These are phyloP conservation scores for Palaemon carinicauda DNA, from an alignment of 1,140 invertebrate species.

Conservation along the genomic window DNA sequence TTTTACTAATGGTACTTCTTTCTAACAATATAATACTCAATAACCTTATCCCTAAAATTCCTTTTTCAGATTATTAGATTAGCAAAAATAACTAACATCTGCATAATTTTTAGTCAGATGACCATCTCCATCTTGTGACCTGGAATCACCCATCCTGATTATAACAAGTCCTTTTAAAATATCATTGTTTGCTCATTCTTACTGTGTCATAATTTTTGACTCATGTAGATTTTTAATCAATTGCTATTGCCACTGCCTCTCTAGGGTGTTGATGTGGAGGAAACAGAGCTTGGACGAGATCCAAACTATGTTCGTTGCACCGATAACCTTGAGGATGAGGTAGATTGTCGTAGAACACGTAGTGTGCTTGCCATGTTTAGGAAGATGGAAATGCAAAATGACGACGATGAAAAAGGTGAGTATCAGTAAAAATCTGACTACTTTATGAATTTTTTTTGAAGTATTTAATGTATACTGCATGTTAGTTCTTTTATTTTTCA, in stretches of 20 bases:
- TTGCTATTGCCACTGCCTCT: neutral
- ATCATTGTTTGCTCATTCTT: neutral
- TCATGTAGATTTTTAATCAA: neutral
- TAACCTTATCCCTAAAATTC: neutral
- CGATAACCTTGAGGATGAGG: slow-evolving; percentile 70
- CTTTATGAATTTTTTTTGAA: no score
- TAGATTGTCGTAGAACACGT: slow-evolving; percentile 78
- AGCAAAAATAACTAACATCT: no score
- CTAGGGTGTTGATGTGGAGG: slow-evolving; percentile 61
- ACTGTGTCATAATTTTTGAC: neutral
- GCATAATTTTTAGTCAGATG: no score
- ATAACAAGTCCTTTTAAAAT: no score
- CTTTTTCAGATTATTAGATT: no score
- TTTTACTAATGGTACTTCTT: neutral
- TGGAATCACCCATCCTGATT: no score
- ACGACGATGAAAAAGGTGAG: slow-evolving; percentile 66
- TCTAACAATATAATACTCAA: neutral
- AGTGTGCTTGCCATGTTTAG: slow-evolving; percentile 87
- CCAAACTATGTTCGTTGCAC: slow-evolving; percentile 75
- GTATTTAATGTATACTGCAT: no score
- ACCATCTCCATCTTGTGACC: no score
- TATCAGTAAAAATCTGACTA: neutral
- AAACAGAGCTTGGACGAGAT: slow-evolving; percentile 79
- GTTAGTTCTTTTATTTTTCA: no score
- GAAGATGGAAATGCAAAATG: slow-evolving; percentile 80